phyloP scores from a whole-genome alignment of 2,888 invertebrate species.

The Biston betularia region DNA sequence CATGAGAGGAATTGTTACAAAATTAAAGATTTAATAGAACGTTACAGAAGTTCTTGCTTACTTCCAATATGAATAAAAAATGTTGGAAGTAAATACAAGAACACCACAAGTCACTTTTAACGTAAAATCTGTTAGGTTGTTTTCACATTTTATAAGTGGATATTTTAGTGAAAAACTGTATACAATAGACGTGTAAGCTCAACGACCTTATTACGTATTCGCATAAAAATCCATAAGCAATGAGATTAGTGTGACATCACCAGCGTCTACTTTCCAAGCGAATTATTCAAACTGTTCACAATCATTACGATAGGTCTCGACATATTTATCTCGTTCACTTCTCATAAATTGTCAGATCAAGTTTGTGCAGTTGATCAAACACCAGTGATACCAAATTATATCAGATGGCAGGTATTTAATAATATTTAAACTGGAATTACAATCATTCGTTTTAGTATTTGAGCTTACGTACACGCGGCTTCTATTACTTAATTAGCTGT shows the following conservation, averaged over 20 bases:
- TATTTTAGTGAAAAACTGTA: conserved; percentile 22
- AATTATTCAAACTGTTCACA: conserved; percentile 52
- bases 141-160: conserved; percentile 7
- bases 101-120: neutral
- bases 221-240: conserved; percentile 55
- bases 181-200: conserved; percentile 38
- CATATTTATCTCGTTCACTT: conserved; percentile 26
- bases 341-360: conserved; percentile 27
- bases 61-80: neutral
- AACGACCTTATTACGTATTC: conserved; percentile 56
- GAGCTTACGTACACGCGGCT: conserved; percentile 7
- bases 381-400: conserved; percentile 16
- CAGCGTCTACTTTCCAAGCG: conserved; percentile 53
- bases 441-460: conserved; percentile 11
- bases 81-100: no score
- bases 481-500: conserved; percentile 21
- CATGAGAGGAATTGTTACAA: conserved; percentile 33
- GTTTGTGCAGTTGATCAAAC: conserved; percentile 31
- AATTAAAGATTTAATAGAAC: conserved; percentile 32
- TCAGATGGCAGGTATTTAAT: neutral
- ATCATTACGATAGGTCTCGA: conserved; percentile 31
- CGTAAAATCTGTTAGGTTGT: neutral
- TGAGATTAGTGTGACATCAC: conserved; percentile 59
- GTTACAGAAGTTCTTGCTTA: conserved; percentile 29
- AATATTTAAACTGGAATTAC: conserved; percentile 19